Evolutionary conservation across 30 jellyfish, hydroid and myxozoan genomes (phyloP).

Genomic region (Calvadosia cruxmelitensis): DNA sequence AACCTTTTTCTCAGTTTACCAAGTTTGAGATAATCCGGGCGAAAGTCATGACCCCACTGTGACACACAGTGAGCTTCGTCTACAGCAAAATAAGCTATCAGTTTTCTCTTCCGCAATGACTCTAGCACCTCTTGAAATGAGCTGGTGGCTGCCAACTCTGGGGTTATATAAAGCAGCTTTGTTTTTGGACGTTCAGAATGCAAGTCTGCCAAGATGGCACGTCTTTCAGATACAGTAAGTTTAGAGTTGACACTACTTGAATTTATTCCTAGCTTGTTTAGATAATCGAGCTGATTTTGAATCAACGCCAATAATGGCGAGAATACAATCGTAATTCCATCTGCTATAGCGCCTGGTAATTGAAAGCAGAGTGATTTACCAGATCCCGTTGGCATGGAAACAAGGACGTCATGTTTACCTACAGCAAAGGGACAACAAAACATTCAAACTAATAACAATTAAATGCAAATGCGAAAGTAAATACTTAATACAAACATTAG

Average conservation of each 20-base stretch:
- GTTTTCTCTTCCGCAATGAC: constrained; percentile 17
- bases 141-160: constrained; percentile 77
- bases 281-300: constrained; percentile 50
- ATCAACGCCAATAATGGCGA: constrained; percentile 77
- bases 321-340: constrained; percentile 54
- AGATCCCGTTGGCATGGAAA: constrained; percentile 89
- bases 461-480: not conserved
- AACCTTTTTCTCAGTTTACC: constrained; percentile 57
- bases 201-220: constrained; percentile 43
- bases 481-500: no score
- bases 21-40: constrained; percentile 86
- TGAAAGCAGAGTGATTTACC: constrained; percentile 86
- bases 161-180: constrained; percentile 73
- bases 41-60: constrained; percentile 98
- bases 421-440: not conserved
- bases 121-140: constrained; percentile 30
- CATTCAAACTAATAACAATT: not conserved
- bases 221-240: constrained; percentile 27
- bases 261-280: constrained; percentile 48
- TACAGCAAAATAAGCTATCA: constrained; percentile 61
- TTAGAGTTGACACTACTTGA: constrained; percentile 68
- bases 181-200: constrained; percentile 30
- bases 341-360: constrained; percentile 48
- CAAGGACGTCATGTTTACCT: constrained; percentile 74
- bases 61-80: constrained; percentile 99